Evolutionary conservation across 1,140 invertebrate species (phyloP).

Genomic region (Achatina immaculata): DNA sequence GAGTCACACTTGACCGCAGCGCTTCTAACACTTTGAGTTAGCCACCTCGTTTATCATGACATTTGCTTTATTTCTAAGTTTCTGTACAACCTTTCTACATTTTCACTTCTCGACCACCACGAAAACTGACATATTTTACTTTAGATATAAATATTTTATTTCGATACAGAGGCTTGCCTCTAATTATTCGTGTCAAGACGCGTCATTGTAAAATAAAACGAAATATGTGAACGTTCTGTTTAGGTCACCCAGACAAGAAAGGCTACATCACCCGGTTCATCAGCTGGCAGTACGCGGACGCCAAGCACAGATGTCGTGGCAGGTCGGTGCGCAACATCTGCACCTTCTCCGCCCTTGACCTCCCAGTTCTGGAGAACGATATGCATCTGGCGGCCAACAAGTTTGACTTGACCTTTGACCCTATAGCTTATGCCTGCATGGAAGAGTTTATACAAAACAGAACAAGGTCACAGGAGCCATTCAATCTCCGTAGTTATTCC

Average conservation of each 20-base stretch:
- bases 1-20: too few relatives aligned
- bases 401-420: slow-evolving; percentile 34
- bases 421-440: slow-evolving; percentile 32
- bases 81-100: too few relatives aligned
- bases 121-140: too few relatives aligned
- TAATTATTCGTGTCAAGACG: too few relatives aligned
- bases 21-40: too few relatives aligned
- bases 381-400: slow-evolving; percentile 26
- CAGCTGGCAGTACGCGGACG: slow-evolving; percentile 24
- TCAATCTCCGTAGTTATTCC: background rate
- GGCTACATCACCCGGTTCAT: slow-evolving; percentile 32
- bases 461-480: background rate
- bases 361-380: background rate
- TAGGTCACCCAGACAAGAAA: slow-evolving; percentile 37
- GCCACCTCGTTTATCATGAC: too few relatives aligned
- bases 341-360: slow-evolving; percentile 20
- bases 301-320: slow-evolving; percentile 12
- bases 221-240: too few relatives aligned
- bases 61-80: too few relatives aligned
- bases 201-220: too few relatives aligned
- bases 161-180: too few relatives aligned
- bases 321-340: slow-evolving; percentile 21
- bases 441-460: slow-evolving; percentile 19
- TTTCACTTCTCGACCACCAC: too few relatives aligned
- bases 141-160: too few relatives aligned